Base-by-base conservation (phyloP, 2,888 invertebrate genomes). In the Nephrotoma guestfalica region DNA sequence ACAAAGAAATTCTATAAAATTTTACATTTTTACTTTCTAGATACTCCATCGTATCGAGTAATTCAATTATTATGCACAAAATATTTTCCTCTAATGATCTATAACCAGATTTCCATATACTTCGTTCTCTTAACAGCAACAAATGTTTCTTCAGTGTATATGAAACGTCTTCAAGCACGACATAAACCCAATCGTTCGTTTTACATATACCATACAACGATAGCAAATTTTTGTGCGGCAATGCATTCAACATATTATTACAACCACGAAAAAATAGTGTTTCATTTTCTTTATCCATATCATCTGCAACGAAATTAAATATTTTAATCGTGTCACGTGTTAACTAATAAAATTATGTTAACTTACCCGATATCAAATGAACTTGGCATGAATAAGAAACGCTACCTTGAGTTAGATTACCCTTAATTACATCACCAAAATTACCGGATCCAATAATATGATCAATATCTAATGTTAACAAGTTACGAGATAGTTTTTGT, bases 181-280 rank as follows among this genome's bases (percentile, higher is more conserved):
- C 93, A 90, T 95, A 95, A 57, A 96, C 92, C 88, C 94, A 94
- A 87, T 96, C 96, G 6, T 94, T 93, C 11, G 95, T 95, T 90
- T 97, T 96, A 89, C 96, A 96, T 47, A 96, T 95, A 0, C 97
- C 97, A 88, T 96, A 93, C 83, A 97, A 93, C 87, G 94, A 93
- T 6, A 96, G 92, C 0, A 97, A 92, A 90, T 96, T 95, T 83
- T 94, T 94, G 90, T 96, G 95, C 87, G 93, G 93, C 88, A 94
- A 94, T 11, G 95, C 92, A 89, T 94, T 94, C 13, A 95, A 94
- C 43, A 97, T 92, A 41, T 95, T 91, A 88, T 96, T 95, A 85
- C 97, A 90, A 89, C 96, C 96, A 88, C 95, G 93, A 84, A 97
- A 90, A 92, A 95, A 92, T 83, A 90, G 89, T n/a, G 90, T 89